These are phyloP conservation scores for Pteria penguin DNA, from an alignment of 2,888 invertebrate species.

Conservation along the genomic window DNA sequence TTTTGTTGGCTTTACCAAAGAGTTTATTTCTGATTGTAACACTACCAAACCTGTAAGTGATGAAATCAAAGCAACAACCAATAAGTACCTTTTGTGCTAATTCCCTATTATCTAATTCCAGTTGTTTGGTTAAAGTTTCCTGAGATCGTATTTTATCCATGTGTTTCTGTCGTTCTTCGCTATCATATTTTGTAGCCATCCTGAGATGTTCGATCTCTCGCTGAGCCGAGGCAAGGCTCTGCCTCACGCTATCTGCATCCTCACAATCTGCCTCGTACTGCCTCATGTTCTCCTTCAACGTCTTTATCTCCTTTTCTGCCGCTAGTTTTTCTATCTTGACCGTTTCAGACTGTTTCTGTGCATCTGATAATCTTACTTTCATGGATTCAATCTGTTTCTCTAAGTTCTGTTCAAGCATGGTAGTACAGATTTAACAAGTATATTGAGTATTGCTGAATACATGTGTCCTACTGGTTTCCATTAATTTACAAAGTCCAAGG, in stretches of 20 bases:
- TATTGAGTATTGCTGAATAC: neutral
- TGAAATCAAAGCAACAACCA: too few species aligned
- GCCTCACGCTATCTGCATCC: conserved; percentile 56
- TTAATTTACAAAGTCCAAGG: too few species aligned
- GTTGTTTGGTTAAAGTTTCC: conserved; percentile 63
- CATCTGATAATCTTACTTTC: conserved; percentile 52
- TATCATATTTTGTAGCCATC: conserved; percentile 55
- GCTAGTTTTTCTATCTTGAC: conserved; percentile 43
- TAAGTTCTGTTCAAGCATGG: conserved; percentile 61
- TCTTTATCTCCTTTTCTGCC: conserved; percentile 35
- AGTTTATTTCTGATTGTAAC: too few species aligned
- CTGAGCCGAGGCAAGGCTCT: conserved; percentile 56
- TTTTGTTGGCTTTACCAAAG: too few species aligned
- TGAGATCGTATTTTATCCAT: conserved; percentile 60
- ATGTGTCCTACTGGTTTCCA: too few species aligned
- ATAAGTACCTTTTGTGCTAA: conserved; percentile 70
- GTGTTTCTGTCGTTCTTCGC: conserved; percentile 65
- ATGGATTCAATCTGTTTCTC: conserved; percentile 59
- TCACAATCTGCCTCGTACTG: conserved; percentile 23
- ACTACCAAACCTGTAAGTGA: too few species aligned
- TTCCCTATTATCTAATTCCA: conserved; percentile 72
- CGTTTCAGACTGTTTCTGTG: conserved; percentile 47
- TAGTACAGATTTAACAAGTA: too few species aligned
- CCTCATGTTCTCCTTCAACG: conserved; percentile 43
- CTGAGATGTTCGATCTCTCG: conserved; percentile 63